Conservation (phyloP, 2,113 vertebrate species). For the Calyptomena viridis region DNA sequence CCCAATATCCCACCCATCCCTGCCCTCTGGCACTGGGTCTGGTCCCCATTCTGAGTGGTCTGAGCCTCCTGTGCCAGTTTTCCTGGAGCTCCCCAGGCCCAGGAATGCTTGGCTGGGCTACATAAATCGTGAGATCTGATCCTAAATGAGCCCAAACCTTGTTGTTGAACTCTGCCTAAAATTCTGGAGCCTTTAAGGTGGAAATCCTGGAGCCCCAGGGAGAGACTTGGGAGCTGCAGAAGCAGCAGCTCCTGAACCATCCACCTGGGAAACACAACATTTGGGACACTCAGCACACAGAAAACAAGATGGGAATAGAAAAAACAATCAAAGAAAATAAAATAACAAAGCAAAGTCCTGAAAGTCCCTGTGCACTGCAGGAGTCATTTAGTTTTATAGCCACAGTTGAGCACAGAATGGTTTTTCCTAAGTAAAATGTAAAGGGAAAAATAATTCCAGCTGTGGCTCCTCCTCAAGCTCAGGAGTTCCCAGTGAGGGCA, state of each 20-base stretch:
- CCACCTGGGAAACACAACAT: background rate
- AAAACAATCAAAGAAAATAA: background rate
- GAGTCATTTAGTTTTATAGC: background rate
- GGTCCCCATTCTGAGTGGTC: too few species aligned
- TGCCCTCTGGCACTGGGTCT: too few species aligned
- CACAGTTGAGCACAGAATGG: accelerated
- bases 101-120: too few species aligned
- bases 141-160: too few species aligned
- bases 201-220: background rate
- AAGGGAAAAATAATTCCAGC: too few species aligned
- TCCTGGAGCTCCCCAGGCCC: too few species aligned
- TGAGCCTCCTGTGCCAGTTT: too few species aligned
- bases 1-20: too few species aligned
- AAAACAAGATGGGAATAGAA: background rate
- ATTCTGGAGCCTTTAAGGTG: too few species aligned
- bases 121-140: too few species aligned
- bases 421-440: accelerated
- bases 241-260: background rate
- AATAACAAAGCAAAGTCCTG: background rate
- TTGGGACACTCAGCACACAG: background rate
- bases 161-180: too few species aligned
- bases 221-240: background rate
- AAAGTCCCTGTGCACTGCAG: background rate
- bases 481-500: background rate
- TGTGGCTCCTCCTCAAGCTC: background rate